Base-by-base conservation (phyloP, 2,797 vertebrate genomes). In the Taeniopygia guttata region DNA sequence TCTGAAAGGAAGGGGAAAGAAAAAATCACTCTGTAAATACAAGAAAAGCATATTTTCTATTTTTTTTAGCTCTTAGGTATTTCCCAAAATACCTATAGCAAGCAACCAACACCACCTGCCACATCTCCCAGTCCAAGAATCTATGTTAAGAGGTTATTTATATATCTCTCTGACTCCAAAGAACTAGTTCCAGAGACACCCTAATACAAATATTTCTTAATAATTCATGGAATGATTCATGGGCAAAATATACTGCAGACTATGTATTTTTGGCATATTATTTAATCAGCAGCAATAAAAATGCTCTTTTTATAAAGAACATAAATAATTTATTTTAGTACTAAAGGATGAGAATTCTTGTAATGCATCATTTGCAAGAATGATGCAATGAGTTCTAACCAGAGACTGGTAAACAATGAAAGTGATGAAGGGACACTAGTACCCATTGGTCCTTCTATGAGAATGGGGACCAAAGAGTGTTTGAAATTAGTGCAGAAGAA, bases 141-240 rank as follows among this genome's bases (percentile, higher is more conserved):
- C 64, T 90, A 5, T 68, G 5, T 67, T 92, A 60, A 60, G 32
- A 80, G 10, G 11, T 20, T 87, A 66, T 45, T 90, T 89, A 60
- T 59, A 48, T 88, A 0, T 74, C 42, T 84, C 32, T 58, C 19
- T 87, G 46, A 58, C 34, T 70, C 27, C 52, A 74, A 58, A 82
- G 46, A 74, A 83, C 36, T 16, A 40, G 25, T 92, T 22, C 40
- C 58, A 66, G 55, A 66, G 40, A 54, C 15, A 69, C 22, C 6
- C 0, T 76, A 78, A 77, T 62, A 52, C 15, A 74, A 87, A 55
- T 74, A 74, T 45, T 89, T 96, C 43, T 92, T 75, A 91, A 78
- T 84, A 94, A 78, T 73, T 94, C 21, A 87, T 92, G 13, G 68
- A 79, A 72, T 81, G 84, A 76, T 60, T 45, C 62, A 73, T 94